Conservation (phyloP, 2,797 vertebrate species). For the Anableps anableps region DNA sequence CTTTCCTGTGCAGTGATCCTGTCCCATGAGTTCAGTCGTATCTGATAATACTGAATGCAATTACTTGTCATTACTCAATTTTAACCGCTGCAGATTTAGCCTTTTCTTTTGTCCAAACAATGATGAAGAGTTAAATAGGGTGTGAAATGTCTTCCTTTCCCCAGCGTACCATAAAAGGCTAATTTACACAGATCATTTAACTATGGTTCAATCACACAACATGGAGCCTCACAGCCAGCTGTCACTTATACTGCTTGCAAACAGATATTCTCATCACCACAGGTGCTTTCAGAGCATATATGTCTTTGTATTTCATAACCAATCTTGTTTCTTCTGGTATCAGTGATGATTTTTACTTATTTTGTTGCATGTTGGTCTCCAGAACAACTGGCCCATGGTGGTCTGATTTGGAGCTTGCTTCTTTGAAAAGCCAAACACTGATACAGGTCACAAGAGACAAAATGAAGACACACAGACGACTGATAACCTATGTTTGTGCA, state of each 20-base stretch:
- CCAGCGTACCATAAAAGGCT: slow-evolving; percentile 68
- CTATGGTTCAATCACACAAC: slow-evolving; percentile 41
- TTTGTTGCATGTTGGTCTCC: background rate
- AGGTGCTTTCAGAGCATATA: background rate
- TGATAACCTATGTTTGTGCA: slow-evolving; percentile 25
- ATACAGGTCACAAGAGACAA: slow-evolving; percentile 11
- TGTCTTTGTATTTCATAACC: background rate
- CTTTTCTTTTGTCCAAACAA: slow-evolving; percentile 56
- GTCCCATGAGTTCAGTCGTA: background rate
- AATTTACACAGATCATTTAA: slow-evolving; percentile 79
- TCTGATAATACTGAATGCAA: background rate
- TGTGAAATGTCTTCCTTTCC: slow-evolving; percentile 72
- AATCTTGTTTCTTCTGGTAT: background rate
- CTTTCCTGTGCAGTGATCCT: background rate
- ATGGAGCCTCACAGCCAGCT: slow-evolving; percentile 53
- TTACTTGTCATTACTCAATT: slow-evolving; percentile 42
- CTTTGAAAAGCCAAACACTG: slow-evolving; percentile 35
- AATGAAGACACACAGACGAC: slow-evolving; percentile 7
- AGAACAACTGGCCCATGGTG: background rate
- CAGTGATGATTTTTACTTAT: background rate
- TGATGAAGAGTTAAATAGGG: slow-evolving; percentile 73
- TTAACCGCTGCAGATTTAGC: slow-evolving; percentile 47
- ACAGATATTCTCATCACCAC: slow-evolving; percentile 4
- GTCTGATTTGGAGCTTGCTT: background rate
- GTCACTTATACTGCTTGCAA: slow-evolving; percentile 52